phyloP scores from a whole-genome alignment of 1,140 invertebrate genomes.

The Drosophila ercepeae region DNA sequence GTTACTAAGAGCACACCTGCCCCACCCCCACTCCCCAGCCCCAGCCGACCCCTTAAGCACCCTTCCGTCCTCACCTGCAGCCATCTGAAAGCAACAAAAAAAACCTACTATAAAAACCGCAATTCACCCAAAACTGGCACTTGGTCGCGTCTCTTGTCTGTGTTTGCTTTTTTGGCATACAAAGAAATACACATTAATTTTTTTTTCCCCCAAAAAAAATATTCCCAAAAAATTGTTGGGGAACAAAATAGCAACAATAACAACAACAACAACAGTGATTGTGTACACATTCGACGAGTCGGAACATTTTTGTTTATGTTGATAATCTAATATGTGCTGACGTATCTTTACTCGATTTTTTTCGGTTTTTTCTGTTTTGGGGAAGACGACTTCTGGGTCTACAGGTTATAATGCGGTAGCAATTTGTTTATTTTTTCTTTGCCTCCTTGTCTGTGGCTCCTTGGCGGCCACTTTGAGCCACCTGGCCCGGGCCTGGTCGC shows the following conservation, averaged over 20 bases:
- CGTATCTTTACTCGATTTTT: slow-evolving; percentile 24
- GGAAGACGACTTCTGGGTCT: slow-evolving; percentile 21
- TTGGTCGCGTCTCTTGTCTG: slow-evolving; percentile 63
- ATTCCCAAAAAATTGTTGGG: slow-evolving; percentile 30
- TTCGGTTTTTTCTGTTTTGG: neutral
- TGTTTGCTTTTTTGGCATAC: slow-evolving; percentile 71
- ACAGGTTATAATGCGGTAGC: slow-evolving; percentile 21
- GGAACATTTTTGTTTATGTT: slow-evolving; percentile 77
- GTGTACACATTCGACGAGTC: slow-evolving; percentile 49
- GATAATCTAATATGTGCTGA: slow-evolving; percentile 78
- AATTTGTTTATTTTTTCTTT: neutral
- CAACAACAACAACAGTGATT: slow-evolving; percentile 33
- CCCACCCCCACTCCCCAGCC: neutral
- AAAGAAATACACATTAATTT: slow-evolving; percentile 51
- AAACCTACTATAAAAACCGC: no score
- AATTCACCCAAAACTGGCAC: slow-evolving; percentile 74
- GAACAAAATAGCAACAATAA: slow-evolving; percentile 2
- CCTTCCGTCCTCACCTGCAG: neutral
- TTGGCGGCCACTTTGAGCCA: slow-evolving; percentile 36
- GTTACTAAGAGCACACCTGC: slow-evolving; percentile 56
- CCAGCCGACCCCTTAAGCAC: no score
- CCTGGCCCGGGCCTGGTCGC: slow-evolving; percentile 56
- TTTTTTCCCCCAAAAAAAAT: slow-evolving; percentile 32
- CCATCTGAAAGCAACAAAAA: slow-evolving; percentile 22
- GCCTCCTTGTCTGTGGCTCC: slow-evolving; percentile 16